phyloP scores from a whole-genome alignment of 2,888 invertebrate genomes.

The Caenorhabditis becei region DNA sequence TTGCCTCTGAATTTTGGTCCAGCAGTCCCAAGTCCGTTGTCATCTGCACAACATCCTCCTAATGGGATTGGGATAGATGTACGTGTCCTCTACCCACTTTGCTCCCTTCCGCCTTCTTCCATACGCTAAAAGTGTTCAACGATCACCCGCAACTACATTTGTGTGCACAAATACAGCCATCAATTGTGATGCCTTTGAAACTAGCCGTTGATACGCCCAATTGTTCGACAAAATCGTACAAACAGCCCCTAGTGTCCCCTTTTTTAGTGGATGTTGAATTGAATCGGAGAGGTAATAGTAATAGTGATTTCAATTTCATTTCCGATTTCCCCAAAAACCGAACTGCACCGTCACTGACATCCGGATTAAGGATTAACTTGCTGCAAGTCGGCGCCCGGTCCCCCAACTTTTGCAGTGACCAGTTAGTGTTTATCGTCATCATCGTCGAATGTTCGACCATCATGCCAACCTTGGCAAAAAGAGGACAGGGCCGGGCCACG shows the following conservation, averaged over 20 bases:
- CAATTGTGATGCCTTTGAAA: slow-evolving; percentile 28
- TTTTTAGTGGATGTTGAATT: not conserved
- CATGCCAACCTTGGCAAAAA: slow-evolving; percentile 36
- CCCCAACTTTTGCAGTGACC: slow-evolving; percentile 26
- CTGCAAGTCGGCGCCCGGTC: slow-evolving; percentile 15
- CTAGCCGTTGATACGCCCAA: slow-evolving; percentile 17
- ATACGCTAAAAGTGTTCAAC: slow-evolving; percentile 33
- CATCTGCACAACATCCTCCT: slow-evolving; percentile 4
- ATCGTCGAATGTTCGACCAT: slow-evolving; percentile 23
- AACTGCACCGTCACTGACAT: slow-evolving; percentile 35
- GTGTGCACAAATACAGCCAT: slow-evolving; percentile 36
- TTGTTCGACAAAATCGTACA: slow-evolving; percentile 22
- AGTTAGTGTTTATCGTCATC: slow-evolving; percentile 27
- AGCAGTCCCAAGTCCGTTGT: slow-evolving; percentile 7
- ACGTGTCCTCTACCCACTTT: slow-evolving; percentile 18
- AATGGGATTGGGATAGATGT: slow-evolving; percentile 24
- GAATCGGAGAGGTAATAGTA: too few species aligned
- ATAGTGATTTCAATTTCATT: slow-evolving; percentile 15
- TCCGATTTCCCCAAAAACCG: slow-evolving; percentile 1
- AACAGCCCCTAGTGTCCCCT: not conserved
- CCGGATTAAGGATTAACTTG: slow-evolving; percentile 47
- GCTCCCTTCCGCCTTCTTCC: not conserved
- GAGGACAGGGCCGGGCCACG: slow-evolving; percentile 22
- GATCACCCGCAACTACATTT: slow-evolving; percentile 34
- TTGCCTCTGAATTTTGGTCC: slow-evolving; percentile 25